Conservation (phyloP, 2,888 invertebrate species). For the Kryphioiulus occultus region DNA sequence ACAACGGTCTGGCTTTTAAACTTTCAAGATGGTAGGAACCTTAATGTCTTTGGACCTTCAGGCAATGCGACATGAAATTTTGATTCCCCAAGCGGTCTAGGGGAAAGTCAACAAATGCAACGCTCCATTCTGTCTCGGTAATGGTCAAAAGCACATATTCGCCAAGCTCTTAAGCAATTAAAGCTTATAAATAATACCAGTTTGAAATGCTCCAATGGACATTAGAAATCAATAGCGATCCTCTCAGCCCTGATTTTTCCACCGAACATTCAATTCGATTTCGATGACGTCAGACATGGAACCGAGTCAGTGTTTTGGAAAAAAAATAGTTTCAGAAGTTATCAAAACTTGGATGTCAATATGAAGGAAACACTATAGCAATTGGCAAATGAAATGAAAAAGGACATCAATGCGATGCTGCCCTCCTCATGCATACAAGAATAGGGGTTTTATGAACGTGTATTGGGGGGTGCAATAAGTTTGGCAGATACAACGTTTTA, state of each 20-base stretch:
- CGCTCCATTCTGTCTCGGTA: background rate
- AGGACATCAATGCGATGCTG: too few relatives aligned
- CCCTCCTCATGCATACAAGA: too few relatives aligned
- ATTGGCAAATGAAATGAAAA: too few relatives aligned
- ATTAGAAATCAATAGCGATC: background rate
- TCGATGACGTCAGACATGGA: too few relatives aligned
- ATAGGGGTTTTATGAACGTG: too few relatives aligned
- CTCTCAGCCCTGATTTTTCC: background rate
- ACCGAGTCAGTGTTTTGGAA: too few relatives aligned
- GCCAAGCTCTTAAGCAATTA: background rate
- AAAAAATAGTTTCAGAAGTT: too few relatives aligned
- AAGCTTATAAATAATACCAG: background rate
- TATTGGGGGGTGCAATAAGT: too few relatives aligned
- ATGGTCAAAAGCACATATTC: background rate
- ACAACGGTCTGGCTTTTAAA: background rate
- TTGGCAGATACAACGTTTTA: too few relatives aligned
- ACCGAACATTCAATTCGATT: background rate
- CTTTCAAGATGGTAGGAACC: background rate
- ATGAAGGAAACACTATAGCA: too few relatives aligned
- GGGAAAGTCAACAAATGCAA: background rate
- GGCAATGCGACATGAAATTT: slow-evolving; percentile 5
- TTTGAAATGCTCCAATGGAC: background rate
- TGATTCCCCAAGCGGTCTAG: background rate
- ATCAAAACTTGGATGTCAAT: too few relatives aligned
- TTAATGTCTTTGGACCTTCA: background rate